Evolutionary conservation across 2,113 vertebrate species (phyloP).

Genomic region (Daubentonia madagascariensis): DNA sequence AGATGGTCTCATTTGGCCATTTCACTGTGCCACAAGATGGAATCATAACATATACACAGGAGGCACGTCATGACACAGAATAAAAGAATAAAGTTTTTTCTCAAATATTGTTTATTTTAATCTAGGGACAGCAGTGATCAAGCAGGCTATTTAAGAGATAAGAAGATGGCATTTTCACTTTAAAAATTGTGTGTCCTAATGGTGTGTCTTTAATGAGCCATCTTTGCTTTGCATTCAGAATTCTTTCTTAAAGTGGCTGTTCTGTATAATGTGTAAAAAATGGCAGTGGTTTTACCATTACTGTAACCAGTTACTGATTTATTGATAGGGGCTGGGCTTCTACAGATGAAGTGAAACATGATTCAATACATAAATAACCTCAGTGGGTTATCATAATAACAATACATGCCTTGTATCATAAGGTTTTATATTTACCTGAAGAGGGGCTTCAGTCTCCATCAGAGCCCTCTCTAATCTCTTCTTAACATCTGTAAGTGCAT

Average conservation of each 20-base stretch:
- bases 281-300: conserved; percentile 43
- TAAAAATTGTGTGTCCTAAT: not conserved
- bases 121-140: not conserved
- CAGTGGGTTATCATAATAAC: not conserved
- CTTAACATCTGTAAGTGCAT: conserved; percentile 87
- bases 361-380: not conserved
- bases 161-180: not conserved
- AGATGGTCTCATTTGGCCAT: not conserved
- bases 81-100: not conserved
- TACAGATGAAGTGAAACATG: not conserved
- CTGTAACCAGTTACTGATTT: not conserved
- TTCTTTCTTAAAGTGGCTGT: not conserved
- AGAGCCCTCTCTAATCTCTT: conserved; percentile 92
- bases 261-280: not conserved
- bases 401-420: not conserved
- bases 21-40: not conserved
- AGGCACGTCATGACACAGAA: not conserved
- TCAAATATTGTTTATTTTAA: not conserved
- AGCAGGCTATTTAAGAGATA: not conserved
- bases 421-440: conserved; percentile 86
- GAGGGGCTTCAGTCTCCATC: conserved; percentile 89
- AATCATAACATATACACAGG: not conserved
- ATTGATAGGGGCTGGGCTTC: not conserved
- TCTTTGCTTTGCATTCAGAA: not conserved
- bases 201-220: not conserved